Base-by-base conservation (phyloP, 2,888 invertebrate genomes). In the Eremobia ochroleuca region DNA sequence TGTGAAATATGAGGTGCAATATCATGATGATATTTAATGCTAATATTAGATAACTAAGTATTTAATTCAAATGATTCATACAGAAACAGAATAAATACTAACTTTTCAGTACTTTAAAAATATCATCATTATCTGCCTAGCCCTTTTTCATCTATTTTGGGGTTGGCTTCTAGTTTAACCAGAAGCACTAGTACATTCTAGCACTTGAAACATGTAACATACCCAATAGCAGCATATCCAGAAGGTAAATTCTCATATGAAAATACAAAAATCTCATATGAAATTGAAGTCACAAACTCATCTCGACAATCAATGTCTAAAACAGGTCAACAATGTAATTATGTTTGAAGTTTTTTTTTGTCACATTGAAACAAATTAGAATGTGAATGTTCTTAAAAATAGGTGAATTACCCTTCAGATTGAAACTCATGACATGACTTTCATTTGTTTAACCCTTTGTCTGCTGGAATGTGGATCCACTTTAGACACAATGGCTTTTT, bases 1-100 rank as follows among this genome's bases (percentile, higher is more conserved):
- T 73, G 37, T 68, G 82, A 73, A 77, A 86, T 76, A 31, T 49
- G 28, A 49, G 11, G 5, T 34, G 8, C 28, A 37, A 6, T 40
- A 46, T n/a, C 15, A 52, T 61, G 21, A 52, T 31, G 31, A 55
- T 43, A 25, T 68, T 49, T 52, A 34, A 0, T 59, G 13, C n/a
- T 31, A 18, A 76, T 49, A 40, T 59, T 64, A 62, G n/a, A 25
- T 21, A 62, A 62, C n/a, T 40, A 40, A 75, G 28, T 52, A 40
- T 31, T 31, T 4, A 40, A 11, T 40, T 70, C 52, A 73, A 31
- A 18, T 9, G 0, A 67, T 49, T 49, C n/a, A 49, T 34, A 34
- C 15, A 25, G 15, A 67, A 46, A n/a, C n/a, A n/a, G n/a, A n/a
- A n/a, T n/a, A n/a, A n/a, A n/a, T n/a, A n/a, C n/a, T 25, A 4